Conservation (phyloP, 2,113 vertebrate species). For the Abramis brama region DNA sequence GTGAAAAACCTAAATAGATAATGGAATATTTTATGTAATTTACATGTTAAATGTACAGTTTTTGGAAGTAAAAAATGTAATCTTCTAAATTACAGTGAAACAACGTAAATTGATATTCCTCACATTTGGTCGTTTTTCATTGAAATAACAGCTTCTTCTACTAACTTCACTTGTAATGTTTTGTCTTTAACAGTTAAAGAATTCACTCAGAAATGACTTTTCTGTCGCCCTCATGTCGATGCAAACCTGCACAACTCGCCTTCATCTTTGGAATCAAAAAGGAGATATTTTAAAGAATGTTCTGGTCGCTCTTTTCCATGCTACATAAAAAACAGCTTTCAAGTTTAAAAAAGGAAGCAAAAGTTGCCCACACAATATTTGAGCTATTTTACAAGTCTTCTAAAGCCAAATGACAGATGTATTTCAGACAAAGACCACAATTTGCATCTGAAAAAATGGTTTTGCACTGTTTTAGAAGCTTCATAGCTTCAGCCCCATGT, state of each 20-base stretch:
- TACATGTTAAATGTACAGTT: too few species aligned
- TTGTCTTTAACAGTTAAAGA: too few species aligned
- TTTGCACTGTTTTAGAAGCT: background rate
- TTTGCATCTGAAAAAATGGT: background rate
- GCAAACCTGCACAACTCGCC: background rate
- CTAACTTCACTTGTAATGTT: too few species aligned
- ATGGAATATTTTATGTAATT: too few species aligned
- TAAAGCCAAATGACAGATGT: background rate
- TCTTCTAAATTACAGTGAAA: too few species aligned
- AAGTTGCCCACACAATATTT: background rate
- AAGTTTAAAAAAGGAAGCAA: background rate
- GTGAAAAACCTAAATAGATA: too few species aligned
- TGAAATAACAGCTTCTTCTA: too few species aligned
- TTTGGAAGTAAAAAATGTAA: too few species aligned
- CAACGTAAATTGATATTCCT: too few species aligned
- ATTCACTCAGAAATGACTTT: background rate
- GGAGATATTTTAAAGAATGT: background rate
- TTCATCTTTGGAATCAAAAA: background rate
- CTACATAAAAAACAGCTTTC: background rate
- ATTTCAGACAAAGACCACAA: background rate
- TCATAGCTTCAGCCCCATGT: background rate
- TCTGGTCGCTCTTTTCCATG: background rate
- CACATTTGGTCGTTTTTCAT: too few species aligned
- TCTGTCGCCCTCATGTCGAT: background rate
- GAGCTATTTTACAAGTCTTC: background rate